phyloP scores from a whole-genome alignment of 2,888 invertebrate genomes.

The Thereva unica region DNA sequence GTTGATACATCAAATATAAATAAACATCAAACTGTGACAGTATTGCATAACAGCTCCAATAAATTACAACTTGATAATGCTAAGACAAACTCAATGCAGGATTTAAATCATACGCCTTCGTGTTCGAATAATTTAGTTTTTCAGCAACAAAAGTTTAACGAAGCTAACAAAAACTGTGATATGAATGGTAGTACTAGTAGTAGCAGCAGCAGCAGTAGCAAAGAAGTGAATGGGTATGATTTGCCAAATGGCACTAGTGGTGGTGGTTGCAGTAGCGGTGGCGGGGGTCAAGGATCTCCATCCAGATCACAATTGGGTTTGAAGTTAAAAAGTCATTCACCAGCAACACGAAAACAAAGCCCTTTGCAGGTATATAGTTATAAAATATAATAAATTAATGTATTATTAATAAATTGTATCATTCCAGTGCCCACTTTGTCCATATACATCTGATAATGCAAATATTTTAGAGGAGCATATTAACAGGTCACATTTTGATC shows the following conservation, averaged over 20 bases:
- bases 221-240: constrained; percentile 44
- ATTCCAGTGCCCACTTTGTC: constrained; percentile 75
- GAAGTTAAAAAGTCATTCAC: constrained; percentile 67
- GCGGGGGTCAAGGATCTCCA: constrained; percentile 71
- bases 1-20: constrained; percentile 10
- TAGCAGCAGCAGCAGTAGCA: constrained; percentile 38
- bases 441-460: constrained; percentile 74
- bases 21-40: constrained; percentile 22
- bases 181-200: constrained; percentile 44
- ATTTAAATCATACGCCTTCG: constrained; percentile 39
- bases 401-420: constrained; percentile 36
- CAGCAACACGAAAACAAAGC: constrained; percentile 46
- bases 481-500: constrained; percentile 76
- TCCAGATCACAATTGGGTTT: constrained; percentile 71
- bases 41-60: constrained; percentile 39
- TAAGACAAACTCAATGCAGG: constrained; percentile 21
- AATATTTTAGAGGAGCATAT: constrained; percentile 79
- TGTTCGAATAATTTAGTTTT: constrained; percentile 40
- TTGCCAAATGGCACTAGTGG: constrained; percentile 50
- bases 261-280: constrained; percentile 41
- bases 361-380: constrained; percentile 40
- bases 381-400: constrained; percentile 4
- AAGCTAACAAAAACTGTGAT: constrained; percentile 49
- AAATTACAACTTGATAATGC: constrained; percentile 20
- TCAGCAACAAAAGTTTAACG: constrained; percentile 36